These are phyloP conservation scores for Ciconia stormi DNA, from an alignment of 2,113 vertebrate genomes.

Conservation along the genomic window DNA sequence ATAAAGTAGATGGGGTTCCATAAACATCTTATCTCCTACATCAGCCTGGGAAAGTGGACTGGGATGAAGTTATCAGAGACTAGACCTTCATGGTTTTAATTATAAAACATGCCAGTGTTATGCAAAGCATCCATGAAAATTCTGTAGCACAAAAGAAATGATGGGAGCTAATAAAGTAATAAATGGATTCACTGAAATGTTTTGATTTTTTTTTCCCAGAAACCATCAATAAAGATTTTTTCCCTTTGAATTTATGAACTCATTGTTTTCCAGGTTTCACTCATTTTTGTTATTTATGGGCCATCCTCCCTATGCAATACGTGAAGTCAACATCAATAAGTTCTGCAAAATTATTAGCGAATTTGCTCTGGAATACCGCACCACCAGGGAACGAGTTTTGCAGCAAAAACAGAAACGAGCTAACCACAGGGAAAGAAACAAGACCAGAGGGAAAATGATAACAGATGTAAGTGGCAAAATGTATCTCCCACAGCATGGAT, in stretches of 20 bases:
- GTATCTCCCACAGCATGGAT: not conserved
- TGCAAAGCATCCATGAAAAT: slow-evolving; percentile 31
- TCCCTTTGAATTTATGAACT: not conserved
- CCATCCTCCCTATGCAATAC: slow-evolving; percentile 87
- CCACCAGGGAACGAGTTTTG: slow-evolving; percentile 91
- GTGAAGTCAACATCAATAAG: slow-evolving; percentile 93
- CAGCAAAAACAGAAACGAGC: slow-evolving; percentile 97
- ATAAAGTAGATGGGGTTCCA: slow-evolving; percentile 17
- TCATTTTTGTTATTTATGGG: slow-evolving; percentile 96
- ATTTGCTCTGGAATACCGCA: slow-evolving; percentile 96
- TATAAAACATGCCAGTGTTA: slow-evolving; percentile 40
- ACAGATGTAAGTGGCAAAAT: slow-evolving; percentile 89
- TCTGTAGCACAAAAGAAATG: not conserved
- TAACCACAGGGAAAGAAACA: slow-evolving; percentile 97
- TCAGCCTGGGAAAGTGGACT: slow-evolving; percentile 26
- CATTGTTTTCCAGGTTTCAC: slow-evolving; percentile 84
- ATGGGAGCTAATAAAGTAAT: not conserved
- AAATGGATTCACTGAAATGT: not conserved
- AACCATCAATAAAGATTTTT: not conserved
- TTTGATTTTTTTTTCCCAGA: not conserved
- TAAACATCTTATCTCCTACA: slow-evolving; percentile 45
- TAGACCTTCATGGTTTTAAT: slow-evolving; percentile 47
- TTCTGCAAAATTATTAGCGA: slow-evolving; percentile 96
- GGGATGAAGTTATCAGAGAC: slow-evolving; percentile 33
- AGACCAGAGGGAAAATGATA: slow-evolving; percentile 98